These are phyloP conservation scores for Menidia menidia DNA, from an alignment of 2,797 vertebrate species.

Conservation along the genomic window DNA sequence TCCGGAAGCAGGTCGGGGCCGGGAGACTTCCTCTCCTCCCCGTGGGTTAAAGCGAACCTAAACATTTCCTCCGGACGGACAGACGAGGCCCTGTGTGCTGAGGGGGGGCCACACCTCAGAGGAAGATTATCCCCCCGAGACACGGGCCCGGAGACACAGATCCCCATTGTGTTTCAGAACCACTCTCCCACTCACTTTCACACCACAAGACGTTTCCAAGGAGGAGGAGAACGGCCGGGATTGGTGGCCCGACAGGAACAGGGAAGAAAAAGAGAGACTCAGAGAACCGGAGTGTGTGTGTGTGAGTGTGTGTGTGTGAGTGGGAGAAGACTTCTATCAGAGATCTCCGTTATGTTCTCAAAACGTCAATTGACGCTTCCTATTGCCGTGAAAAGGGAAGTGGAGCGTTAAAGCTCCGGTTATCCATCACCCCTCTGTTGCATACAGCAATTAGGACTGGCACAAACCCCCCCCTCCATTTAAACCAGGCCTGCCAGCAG, in stretches of 20 bases:
- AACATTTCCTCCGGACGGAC: slow-evolving; percentile 41
- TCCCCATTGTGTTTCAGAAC: slow-evolving; percentile 56
- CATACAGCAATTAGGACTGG: slow-evolving; percentile 58
- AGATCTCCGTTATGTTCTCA: slow-evolving; percentile 49
- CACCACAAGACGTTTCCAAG: slow-evolving; percentile 33
- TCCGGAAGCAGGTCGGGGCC: slow-evolving; percentile 22
- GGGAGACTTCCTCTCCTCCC: slow-evolving; percentile 14
- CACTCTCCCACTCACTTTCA: slow-evolving; percentile 56
- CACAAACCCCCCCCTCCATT: slow-evolving; percentile 23
- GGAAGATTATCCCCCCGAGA: slow-evolving; percentile 21
- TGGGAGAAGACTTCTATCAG: slow-evolving; percentile 37
- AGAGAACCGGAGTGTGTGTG: slow-evolving; percentile 2
- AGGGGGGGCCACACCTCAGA: slow-evolving; percentile 34
- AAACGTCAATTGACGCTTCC: slow-evolving; percentile 68
- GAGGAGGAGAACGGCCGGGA: slow-evolving; percentile 48
- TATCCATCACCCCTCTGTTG: slow-evolving; percentile 53
- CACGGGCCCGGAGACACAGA: slow-evolving; percentile 32
- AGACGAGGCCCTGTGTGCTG: slow-evolving; percentile 5
- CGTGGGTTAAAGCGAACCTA: slow-evolving; percentile 37
- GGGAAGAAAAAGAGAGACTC: slow-evolving; percentile 14
- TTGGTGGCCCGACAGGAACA: slow-evolving; percentile 46
- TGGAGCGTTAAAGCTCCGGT: slow-evolving; percentile 61
- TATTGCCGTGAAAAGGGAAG: slow-evolving; percentile 56
- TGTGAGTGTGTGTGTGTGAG: not conserved
- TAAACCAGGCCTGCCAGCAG: slow-evolving; percentile 48